Conservation (phyloP, 2,797 vertebrate species). For the Tarsius wallacei region DNA sequence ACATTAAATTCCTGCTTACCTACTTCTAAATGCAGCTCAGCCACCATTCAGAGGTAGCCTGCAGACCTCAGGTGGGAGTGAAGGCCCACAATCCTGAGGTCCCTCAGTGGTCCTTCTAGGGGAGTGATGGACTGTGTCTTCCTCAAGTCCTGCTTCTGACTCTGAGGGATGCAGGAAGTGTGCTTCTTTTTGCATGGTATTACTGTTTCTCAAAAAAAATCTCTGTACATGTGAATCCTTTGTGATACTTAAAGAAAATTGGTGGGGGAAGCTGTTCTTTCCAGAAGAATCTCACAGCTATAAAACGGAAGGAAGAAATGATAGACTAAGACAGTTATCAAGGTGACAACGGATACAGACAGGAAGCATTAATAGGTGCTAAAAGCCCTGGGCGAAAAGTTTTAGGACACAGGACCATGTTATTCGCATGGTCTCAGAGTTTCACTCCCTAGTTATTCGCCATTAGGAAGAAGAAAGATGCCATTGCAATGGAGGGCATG, state of each 20-base stretch:
- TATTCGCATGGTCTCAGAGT: background rate
- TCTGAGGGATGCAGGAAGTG: background rate
- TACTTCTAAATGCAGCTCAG: slow-evolving; percentile 79
- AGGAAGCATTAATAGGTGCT: accelerated
- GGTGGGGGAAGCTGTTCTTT: background rate
- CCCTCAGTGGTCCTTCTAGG: background rate
- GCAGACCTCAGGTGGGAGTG: background rate
- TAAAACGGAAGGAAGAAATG: background rate
- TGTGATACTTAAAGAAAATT: background rate
- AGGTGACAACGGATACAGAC: no score
- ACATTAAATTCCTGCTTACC: slow-evolving; percentile 80
- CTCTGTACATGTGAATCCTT: background rate
- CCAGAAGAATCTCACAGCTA: background rate
- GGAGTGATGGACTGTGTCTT: background rate
- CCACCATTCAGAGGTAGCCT: slow-evolving; percentile 72
- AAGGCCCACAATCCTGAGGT: background rate
- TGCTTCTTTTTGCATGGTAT: background rate
- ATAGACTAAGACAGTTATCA: background rate
- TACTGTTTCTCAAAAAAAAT: background rate
- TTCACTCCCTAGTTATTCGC: background rate
- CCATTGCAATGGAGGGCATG: background rate
- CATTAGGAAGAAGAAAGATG: background rate
- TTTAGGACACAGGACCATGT: background rate
- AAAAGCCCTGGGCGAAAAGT: background rate
- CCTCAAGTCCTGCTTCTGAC: background rate